phyloP scores from a whole-genome alignment of 2,797 vertebrate species.

The Simalia tracyae region DNA sequence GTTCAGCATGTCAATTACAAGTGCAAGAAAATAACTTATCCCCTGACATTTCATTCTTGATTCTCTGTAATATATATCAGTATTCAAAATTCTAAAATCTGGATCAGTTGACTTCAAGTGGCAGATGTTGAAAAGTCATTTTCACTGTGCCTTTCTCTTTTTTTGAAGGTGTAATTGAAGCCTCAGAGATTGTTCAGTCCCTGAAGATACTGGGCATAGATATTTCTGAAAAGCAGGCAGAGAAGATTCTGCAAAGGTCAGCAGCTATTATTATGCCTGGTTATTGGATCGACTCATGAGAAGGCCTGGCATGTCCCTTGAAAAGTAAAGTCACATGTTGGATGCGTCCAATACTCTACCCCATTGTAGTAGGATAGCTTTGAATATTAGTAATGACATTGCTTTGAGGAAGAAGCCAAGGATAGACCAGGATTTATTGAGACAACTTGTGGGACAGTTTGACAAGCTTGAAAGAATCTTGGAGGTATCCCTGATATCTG shows the following conservation, averaged over 20 bases:
- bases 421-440: not conserved
- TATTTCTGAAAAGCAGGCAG: constrained; percentile 83
- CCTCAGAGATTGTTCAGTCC: constrained; percentile 87
- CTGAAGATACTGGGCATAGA: constrained; percentile 85
- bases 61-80: not conserved
- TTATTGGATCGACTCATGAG: not conserved
- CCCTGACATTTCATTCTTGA: not conserved
- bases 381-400: not conserved
- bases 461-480: not conserved
- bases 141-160: constrained; percentile 42
- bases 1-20: not conserved
- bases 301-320: not conserved
- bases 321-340: not conserved
- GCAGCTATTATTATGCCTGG: constrained; percentile 34
- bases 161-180: constrained; percentile 84
- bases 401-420: not conserved
- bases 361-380: not conserved
- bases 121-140: not conserved
- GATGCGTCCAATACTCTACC: not conserved
- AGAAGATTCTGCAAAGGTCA: constrained; percentile 91
- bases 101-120: not conserved
- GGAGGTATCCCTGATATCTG: not conserved
- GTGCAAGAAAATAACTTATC: not conserved
- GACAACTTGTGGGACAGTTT: not conserved
- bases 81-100: not conserved